These are phyloP conservation scores for Aphidius gifuensis DNA, from an alignment of 1,140 invertebrate genomes.

Conservation along the genomic window DNA sequence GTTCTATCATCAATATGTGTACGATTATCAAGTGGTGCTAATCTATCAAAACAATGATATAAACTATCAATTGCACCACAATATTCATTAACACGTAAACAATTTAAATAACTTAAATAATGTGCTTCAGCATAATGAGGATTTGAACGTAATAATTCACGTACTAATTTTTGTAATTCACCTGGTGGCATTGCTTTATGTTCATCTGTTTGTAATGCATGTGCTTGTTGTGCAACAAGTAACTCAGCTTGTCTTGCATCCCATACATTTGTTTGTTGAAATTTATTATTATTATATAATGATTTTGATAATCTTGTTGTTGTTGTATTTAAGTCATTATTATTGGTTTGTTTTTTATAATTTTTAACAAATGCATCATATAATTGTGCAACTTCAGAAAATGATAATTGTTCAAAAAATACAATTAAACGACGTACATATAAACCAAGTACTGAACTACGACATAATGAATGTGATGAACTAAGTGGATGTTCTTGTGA, in stretches of 20 bases:
- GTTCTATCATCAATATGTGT: slow-evolving; percentile 63
- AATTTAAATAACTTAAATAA: slow-evolving; percentile 88
- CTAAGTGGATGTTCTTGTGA: slow-evolving; percentile 38
- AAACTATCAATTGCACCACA: slow-evolving; percentile 80
- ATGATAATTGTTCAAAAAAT: slow-evolving; percentile 77
- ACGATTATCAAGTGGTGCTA: slow-evolving; percentile 56
- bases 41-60: slow-evolving; percentile 82
- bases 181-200: slow-evolving; percentile 72
- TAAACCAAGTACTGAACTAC: slow-evolving; percentile 62
- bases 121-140: slow-evolving; percentile 44
- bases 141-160: slow-evolving; percentile 58
- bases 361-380: slow-evolving; percentile 60
- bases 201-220: slow-evolving; percentile 76
- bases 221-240: slow-evolving; percentile 81
- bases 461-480: slow-evolving; percentile 43
- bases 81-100: slow-evolving; percentile 80
- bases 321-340: slow-evolving; percentile 14
- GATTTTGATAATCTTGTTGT: slow-evolving; percentile 23
- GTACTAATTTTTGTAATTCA: slow-evolving; percentile 73
- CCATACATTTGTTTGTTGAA: slow-evolving; percentile 61
- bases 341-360: slow-evolving; percentile 12
- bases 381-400: slow-evolving; percentile 71
- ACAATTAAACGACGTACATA: slow-evolving; percentile 78
- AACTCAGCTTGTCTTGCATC: slow-evolving; percentile 83
- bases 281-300: background rate